Evolutionary conservation across 2,888 invertebrate genomes (phyloP).

Genomic region (Molanna angustata): DNA sequence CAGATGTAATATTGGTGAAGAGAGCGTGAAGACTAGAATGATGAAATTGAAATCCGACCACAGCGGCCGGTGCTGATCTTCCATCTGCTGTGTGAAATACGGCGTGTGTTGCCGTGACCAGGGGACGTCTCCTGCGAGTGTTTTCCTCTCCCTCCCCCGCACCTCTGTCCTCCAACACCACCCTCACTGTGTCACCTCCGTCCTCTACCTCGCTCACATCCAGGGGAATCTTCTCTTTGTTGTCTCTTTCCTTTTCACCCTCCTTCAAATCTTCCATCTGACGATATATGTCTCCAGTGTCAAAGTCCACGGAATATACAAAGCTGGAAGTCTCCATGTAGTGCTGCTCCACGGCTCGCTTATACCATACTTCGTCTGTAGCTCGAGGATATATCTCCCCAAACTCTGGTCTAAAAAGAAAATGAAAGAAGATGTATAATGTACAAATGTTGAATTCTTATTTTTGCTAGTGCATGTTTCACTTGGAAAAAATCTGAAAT

Average conservation of each 20-base stretch:
- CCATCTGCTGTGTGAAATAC: constrained; percentile 65
- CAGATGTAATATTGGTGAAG: constrained; percentile 77
- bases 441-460: too few species aligned
- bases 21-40: constrained; percentile 72
- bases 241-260: not conserved
- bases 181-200: too few species aligned
- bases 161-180: constrained; percentile 30
- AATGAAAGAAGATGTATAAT: too few species aligned
- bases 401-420: constrained; percentile 72
- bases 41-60: constrained; percentile 77
- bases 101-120: constrained; percentile 85
- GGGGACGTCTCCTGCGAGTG: constrained; percentile 45
- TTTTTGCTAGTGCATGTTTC: too few species aligned
- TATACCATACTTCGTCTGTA: constrained; percentile 88
- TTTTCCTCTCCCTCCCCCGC: not conserved
- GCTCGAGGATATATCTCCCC: constrained; percentile 72
- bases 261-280: not conserved
- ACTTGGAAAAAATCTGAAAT: too few species aligned
- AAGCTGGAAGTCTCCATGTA: constrained; percentile 74
- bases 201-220: not conserved
- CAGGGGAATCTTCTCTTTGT: not conserved
- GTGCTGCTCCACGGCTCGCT: constrained; percentile 83
- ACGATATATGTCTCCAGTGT: constrained; percentile 44
- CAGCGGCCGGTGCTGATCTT: constrained; percentile 64
- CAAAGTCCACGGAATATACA: constrained; percentile 76